phyloP scores from a whole-genome alignment of 2,888 invertebrate genomes.

The Trimorus sp. region DNA sequence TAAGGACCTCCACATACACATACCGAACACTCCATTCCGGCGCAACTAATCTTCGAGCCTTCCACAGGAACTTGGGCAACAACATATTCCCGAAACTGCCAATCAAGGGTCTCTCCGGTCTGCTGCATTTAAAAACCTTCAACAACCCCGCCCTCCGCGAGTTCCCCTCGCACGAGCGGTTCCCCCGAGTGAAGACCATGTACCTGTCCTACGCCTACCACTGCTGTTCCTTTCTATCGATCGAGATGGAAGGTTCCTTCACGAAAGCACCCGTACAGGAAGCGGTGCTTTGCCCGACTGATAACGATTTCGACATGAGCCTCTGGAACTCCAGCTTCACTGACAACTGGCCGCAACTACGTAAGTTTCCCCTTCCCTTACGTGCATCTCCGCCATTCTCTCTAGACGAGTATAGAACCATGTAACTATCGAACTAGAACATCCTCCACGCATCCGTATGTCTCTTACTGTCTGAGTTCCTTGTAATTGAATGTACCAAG shows the following conservation, averaged over 20 bases:
- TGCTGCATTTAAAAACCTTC: constrained; percentile 94
- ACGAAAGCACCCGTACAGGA: constrained; percentile 83
- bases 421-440: constrained; percentile 9
- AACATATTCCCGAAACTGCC: constrained; percentile 93
- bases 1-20: constrained; percentile 83
- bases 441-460: constrained; percentile 22
- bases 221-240: constrained; percentile 84
- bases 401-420: constrained; percentile 17
- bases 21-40: too few species aligned
- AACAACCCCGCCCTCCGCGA: constrained; percentile 93
- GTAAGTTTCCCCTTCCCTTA: constrained; percentile 84
- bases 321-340: constrained; percentile 91
- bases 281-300: constrained; percentile 87
- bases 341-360: constrained; percentile 91
- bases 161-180: constrained; percentile 93
- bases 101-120: constrained; percentile 89
- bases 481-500: constrained; percentile 11
- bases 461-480: constrained; percentile 14
- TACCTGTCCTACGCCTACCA: constrained; percentile 97
- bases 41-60: neutral
- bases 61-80: constrained; percentile 92
- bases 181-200: constrained; percentile 92
- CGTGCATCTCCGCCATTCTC: neutral
- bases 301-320: constrained; percentile 87
- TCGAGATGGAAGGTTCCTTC: constrained; percentile 79